phyloP scores from a whole-genome alignment of 1,140 invertebrate genomes.

The Potamilus streckersoni region DNA sequence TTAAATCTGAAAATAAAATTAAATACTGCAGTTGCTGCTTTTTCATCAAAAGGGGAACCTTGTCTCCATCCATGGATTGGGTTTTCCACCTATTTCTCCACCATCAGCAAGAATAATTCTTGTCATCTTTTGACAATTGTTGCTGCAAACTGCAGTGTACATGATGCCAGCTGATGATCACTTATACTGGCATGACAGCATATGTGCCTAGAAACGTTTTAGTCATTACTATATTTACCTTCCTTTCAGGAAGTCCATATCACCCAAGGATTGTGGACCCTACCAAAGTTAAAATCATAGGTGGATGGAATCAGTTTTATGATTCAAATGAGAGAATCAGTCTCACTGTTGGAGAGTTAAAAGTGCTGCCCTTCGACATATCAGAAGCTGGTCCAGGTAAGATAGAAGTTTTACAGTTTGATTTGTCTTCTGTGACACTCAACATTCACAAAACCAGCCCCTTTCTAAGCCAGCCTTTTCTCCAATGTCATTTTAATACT shows the following conservation, averaged over 20 bases:
- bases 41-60: too few relatives aligned
- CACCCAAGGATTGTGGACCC: slow-evolving; percentile 79
- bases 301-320: slow-evolving; percentile 80
- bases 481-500: too few relatives aligned
- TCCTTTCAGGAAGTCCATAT: slow-evolving; percentile 76
- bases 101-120: too few relatives aligned
- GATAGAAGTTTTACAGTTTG: not conserved
- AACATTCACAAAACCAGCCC: too few relatives aligned
- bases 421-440: too few relatives aligned
- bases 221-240: not conserved
- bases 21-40: too few relatives aligned
- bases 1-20: too few relatives aligned
- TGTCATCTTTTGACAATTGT: too few relatives aligned
- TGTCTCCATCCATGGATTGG: too few relatives aligned
- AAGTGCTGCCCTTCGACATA: slow-evolving; percentile 75
- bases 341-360: slow-evolving; percentile 73
- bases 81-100: too few relatives aligned
- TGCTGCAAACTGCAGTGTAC: not conserved
- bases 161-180: not conserved
- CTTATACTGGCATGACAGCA: not conserved
- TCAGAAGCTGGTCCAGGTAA: slow-evolving; percentile 76
- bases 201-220: not conserved
- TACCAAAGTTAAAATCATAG: slow-evolving; percentile 72
- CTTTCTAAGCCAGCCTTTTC: too few relatives aligned
- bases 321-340: slow-evolving; percentile 80